These are phyloP conservation scores for Bagarius yarrelli DNA, from an alignment of 2,113 vertebrate species.

Conservation along the genomic window DNA sequence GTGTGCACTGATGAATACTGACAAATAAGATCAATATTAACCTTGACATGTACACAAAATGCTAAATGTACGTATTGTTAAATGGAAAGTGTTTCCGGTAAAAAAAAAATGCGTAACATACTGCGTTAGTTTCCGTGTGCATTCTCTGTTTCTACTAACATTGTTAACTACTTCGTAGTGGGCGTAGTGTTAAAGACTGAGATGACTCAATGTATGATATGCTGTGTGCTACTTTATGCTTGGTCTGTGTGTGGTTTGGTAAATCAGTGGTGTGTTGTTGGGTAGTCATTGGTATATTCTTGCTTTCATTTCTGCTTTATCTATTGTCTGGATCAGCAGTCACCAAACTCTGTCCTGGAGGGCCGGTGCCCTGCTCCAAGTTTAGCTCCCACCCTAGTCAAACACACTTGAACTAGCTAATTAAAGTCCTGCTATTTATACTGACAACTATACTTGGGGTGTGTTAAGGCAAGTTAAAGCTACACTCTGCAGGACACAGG, in stretches of 20 bases:
- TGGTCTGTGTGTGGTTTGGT: conserved; percentile 20
- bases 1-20: neutral
- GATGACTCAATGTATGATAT: neutral
- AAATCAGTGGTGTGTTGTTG: conserved; percentile 12
- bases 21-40: conserved; percentile 15
- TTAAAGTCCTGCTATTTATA: too few species aligned
- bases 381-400: too few species aligned
- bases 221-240: neutral
- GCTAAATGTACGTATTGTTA: conserved; percentile 39
- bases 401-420: too few species aligned
- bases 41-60: conserved; percentile 33
- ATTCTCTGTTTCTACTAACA: conserved; percentile 54
- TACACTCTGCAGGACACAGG: too few species aligned
- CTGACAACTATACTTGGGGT: too few species aligned
- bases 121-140: conserved; percentile 28
- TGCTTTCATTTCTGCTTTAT: neutral
- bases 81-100: conserved; percentile 46
- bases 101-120: neutral
- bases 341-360: too few species aligned
- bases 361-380: too few species aligned
- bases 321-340: neutral
- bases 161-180: conserved; percentile 33
- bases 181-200: neutral
- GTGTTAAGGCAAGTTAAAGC: too few species aligned
- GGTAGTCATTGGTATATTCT: neutral